Base-by-base conservation (phyloP, 2,113 vertebrate species). In the Amia ocellicauda region DNA sequence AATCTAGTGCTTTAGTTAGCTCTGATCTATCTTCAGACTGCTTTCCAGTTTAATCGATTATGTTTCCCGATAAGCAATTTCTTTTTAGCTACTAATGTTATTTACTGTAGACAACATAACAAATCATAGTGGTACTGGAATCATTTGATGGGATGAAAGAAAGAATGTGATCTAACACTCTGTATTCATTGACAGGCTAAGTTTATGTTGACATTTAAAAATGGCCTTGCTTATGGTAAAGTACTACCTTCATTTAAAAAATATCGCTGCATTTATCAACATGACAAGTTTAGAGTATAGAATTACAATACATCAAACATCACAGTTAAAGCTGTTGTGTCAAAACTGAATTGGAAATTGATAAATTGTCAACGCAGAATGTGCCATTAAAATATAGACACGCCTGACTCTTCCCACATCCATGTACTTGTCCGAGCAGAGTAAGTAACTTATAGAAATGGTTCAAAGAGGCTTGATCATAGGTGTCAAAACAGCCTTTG, bases 221-320 rank as follows among this genome's bases (percentile, higher is more conserved):
- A 55, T 55, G 63, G 56, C 50, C 60, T 60, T 67, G 47, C 19
- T 27, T 41, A 36, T 42, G 22, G 28, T 22, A 16, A 27, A 26
- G 36, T 4, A 10, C 63, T 51, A 45, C 58, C 59, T 71, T 64
- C 54, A 66, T 66, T 61, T 64, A 66, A 59, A 67, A 23, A 23
- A n/a, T n/a, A n/a, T n/a, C n/a, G n/a, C n/a, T n/a, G n/a, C n/a
- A n/a, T n/a, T n/a, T n/a, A n/a, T n/a, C n/a, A n/a, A 20, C 20
- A 22, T 47, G 63, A 62, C n/a, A 41, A 58, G 28, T 41, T 61
- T 52, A 52, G 50, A 60, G 58, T 65, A 43, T 50, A 59, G 55
- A 52, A 62, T 63, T 58, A 57, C 56, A 58, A 61, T 28, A 42
- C 52, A 24, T 19, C 28, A 42, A 40, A 45, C 66, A 61, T 61